phyloP scores from a whole-genome alignment of 2,113 vertebrate genomes.

The Prietella phreatophila region DNA sequence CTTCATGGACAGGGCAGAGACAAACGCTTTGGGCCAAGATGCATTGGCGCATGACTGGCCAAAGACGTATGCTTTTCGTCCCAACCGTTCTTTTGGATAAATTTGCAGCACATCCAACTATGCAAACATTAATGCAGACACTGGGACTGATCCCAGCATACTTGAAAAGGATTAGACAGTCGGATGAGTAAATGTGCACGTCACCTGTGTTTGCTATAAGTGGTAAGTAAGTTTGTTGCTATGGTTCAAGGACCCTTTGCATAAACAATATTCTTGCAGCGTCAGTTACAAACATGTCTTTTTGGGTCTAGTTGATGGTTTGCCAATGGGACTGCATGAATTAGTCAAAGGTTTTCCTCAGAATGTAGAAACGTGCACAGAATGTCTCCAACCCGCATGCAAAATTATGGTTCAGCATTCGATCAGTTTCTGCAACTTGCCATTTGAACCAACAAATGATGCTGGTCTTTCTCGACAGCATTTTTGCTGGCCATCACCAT shows the following conservation, averaged over 20 bases:
- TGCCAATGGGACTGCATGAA: background rate
- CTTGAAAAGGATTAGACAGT: background rate
- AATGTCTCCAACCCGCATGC: background rate
- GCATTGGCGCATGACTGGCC: background rate
- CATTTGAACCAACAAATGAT: background rate
- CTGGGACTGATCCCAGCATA: background rate
- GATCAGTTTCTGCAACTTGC: background rate
- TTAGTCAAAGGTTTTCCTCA: background rate
- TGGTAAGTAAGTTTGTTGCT: background rate
- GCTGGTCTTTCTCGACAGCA: background rate
- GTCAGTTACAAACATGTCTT: background rate
- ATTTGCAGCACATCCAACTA: background rate
- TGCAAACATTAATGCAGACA: background rate
- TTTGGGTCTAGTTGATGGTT: background rate
- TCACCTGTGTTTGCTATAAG: no score
- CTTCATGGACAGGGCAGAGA: background rate
- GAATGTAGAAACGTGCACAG: background rate
- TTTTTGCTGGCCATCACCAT: background rate
- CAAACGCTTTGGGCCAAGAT: background rate
- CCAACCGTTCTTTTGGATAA: background rate
- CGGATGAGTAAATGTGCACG: background rate
- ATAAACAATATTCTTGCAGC: background rate
- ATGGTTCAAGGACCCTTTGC: background rate
- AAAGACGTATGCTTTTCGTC: background rate
- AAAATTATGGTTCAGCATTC: background rate